Percentiles rank a stretch among this genome's conserved stretches.
These are phyloP conservation scores for Pelvicachromis taeniatus DNA, from an alignment of 2,113 vertebrate species.

Conservation along the genomic window DNA sequence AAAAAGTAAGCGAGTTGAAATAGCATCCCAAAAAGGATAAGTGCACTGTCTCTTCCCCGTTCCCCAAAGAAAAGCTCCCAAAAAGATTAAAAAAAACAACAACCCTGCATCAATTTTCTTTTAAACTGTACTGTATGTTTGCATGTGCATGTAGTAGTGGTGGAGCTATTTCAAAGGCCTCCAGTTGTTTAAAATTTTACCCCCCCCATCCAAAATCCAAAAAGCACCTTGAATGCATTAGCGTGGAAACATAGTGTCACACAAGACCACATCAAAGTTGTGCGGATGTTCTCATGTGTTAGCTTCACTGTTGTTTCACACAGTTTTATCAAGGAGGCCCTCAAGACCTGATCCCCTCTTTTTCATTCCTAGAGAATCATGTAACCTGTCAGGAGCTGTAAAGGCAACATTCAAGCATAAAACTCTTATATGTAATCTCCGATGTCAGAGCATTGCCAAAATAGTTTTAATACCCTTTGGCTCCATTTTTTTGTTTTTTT, in stretches of 20 bases:
- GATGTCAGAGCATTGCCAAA: slow-evolving; percentile 22
- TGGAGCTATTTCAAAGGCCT: background rate
- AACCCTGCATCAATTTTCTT: background rate
- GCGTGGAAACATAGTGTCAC: slow-evolving; percentile 26
- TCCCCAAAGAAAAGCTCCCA: slow-evolving; percentile 13
- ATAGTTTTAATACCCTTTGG: slow-evolving; percentile 37
- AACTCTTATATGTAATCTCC: slow-evolving; percentile 30
- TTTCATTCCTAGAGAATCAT: slow-evolving; percentile 5
- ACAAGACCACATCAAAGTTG: slow-evolving; percentile 48
- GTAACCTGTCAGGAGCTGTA: slow-evolving; percentile 40
- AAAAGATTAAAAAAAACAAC: background rate
- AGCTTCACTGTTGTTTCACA: slow-evolving; percentile 12
- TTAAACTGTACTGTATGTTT: background rate
- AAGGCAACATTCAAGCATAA: slow-evolving; percentile 21
- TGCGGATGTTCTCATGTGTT: slow-evolving; percentile 11
- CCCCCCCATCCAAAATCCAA: background rate
- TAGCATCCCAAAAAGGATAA: slow-evolving; percentile 63
- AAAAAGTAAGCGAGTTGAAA: slow-evolving; percentile 51
- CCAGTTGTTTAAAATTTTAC: slow-evolving; percentile 23
- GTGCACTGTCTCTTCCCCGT: slow-evolving; percentile 36
- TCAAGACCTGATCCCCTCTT: background rate
- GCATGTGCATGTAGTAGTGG: background rate
- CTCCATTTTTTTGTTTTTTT: background rate
- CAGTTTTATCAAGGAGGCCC: slow-evolving; percentile 30
- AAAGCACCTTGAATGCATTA: slow-evolving; percentile 50